phyloP scores from a whole-genome alignment of 2,797 vertebrate genomes.

The Heliangelus exortis region DNA sequence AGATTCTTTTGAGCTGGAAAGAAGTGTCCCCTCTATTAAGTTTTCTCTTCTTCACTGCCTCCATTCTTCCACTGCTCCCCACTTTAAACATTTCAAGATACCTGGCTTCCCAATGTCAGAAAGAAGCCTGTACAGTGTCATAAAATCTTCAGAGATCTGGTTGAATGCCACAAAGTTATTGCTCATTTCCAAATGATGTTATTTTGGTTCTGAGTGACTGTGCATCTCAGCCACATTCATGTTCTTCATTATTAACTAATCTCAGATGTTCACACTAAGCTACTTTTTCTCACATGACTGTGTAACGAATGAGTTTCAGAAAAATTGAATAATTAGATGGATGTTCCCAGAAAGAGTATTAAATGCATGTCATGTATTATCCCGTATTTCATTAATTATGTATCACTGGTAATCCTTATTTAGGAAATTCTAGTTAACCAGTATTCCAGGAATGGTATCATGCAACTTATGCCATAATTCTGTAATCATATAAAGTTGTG shows the following conservation, averaged over 20 bases:
- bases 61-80: neutral
- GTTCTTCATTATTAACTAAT: neutral
- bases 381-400: neutral
- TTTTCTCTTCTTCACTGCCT: neutral
- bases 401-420: neutral
- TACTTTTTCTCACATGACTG: neutral
- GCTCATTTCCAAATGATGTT: rapidly evolving
- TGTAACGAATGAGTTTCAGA: neutral
- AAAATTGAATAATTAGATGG: neutral
- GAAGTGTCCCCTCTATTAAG: neutral
- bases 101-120: neutral
- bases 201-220: neutral
- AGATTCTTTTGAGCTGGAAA: neutral
- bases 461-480: neutral
- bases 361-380: neutral
- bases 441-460: neutral
- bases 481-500: neutral
- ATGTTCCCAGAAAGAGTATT: slow-evolving; percentile 5
- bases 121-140: neutral
- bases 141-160: neutral
- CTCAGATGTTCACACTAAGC: neutral
- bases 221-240: neutral
- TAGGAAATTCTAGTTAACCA: neutral
- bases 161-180: neutral
- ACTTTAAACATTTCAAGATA: neutral